Evolutionary conservation across 2,888 invertebrate genomes (phyloP).

Genomic region (Myopa tessellatipennis): DNA sequence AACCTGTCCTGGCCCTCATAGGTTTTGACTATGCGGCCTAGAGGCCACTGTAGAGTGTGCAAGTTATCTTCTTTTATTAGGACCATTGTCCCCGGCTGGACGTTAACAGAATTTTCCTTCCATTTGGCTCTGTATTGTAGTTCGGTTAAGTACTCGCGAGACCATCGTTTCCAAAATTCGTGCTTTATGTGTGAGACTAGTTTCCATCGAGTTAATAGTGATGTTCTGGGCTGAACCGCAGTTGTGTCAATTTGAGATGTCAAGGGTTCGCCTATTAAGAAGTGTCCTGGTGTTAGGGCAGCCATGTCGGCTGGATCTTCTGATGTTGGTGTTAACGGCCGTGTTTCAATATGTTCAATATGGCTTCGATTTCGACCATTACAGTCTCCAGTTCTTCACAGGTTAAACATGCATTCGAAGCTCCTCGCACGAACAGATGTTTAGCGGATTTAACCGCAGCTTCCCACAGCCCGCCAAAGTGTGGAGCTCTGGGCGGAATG

Average conservation of each 20-base stretch:
- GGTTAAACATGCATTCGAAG: not conserved
- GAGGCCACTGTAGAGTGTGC: not conserved
- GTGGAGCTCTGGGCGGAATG: not conserved
- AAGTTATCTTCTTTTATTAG: constrained; percentile 28
- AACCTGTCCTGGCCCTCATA: too few relatives aligned
- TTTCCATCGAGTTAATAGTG: too few relatives aligned
- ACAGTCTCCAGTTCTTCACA: not conserved
- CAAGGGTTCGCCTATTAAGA: too few relatives aligned
- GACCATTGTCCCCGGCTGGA: constrained; percentile 2
- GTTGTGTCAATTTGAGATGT: too few relatives aligned
- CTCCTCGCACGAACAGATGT: not conserved
- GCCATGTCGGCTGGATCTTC: not conserved
- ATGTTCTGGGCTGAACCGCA: too few relatives aligned
- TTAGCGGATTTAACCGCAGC: not conserved
- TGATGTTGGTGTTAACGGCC: not conserved
- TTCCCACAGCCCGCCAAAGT: not conserved
- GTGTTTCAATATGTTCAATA: too few relatives aligned
- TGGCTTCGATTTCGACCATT: not conserved
- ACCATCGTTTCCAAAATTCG: constrained; percentile 1
- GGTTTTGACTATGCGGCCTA: too few relatives aligned
- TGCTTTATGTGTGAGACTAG: not conserved
- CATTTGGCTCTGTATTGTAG: too few relatives aligned
- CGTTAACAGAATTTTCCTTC: not conserved
- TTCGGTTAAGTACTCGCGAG: not conserved
- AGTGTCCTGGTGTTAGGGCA: not conserved